Conservation (phyloP, 2,113 vertebrate species). For the Poeciliopsis occidentalis region DNA sequence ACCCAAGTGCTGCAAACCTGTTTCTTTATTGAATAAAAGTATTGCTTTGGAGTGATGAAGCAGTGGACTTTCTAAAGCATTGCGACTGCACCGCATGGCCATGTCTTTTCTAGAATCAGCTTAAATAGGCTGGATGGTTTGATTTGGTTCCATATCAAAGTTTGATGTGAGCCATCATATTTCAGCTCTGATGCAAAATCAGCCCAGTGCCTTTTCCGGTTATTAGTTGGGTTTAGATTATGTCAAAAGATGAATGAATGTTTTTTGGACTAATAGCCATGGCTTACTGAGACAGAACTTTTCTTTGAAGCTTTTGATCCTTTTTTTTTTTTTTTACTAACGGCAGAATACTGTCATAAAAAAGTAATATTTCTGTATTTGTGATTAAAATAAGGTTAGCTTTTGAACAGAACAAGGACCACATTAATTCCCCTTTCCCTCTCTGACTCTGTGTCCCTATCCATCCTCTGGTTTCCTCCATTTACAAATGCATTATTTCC, state of each 20-base stretch:
- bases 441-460: slow-evolving; percentile 4
- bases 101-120: slow-evolving; percentile 46
- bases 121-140: slow-evolving; percentile 55
- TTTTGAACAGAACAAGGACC: slow-evolving; percentile 75
- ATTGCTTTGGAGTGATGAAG: slow-evolving; percentile 36
- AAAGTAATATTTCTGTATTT: slow-evolving; percentile 75
- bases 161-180: slow-evolving; percentile 57
- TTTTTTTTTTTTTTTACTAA: slow-evolving; percentile 70
- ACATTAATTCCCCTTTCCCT: slow-evolving; percentile 25
- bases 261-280: slow-evolving; percentile 64
- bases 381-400: slow-evolving; percentile 77
- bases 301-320: slow-evolving; percentile 66
- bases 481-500: slow-evolving; percentile 69
- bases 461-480: slow-evolving; percentile 28
- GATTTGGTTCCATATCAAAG: slow-evolving; percentile 47
- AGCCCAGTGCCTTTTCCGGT: slow-evolving; percentile 54
- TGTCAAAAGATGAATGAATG: slow-evolving; percentile 67
- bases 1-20: slow-evolving; percentile 12
- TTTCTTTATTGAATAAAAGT: slow-evolving; percentile 28
- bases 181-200: slow-evolving; percentile 63
- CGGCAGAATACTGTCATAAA: slow-evolving; percentile 78
- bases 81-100: slow-evolving; percentile 28
- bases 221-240: slow-evolving; percentile 66
- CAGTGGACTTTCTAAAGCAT: slow-evolving; percentile 23
- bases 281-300: slow-evolving; percentile 61